phyloP scores from a whole-genome alignment of 2,888 invertebrate genomes.

The Amphipyra berbera region DNA sequence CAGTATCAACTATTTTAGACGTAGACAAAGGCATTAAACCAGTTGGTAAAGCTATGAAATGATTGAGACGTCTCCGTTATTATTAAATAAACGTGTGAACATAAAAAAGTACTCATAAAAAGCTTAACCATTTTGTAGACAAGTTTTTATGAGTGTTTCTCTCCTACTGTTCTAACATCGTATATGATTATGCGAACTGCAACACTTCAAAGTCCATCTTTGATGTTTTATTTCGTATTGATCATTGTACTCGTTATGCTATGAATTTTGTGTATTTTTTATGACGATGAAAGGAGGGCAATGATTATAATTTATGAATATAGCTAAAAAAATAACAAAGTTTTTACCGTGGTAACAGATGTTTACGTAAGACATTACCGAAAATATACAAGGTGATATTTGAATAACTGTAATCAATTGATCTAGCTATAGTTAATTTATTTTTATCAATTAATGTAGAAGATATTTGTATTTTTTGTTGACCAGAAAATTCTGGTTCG shows the following conservation, averaged over 20 bases:
- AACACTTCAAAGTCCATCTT: conserved; percentile 1
- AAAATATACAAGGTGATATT: too few relatives aligned
- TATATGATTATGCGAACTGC: neutral
- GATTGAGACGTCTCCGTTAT: neutral
- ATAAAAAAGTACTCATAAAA: neutral
- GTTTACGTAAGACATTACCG: too few relatives aligned
- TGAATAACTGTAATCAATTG: too few relatives aligned
- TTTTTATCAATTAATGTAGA: too few relatives aligned
- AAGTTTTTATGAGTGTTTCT: neutral
- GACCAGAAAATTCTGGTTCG: too few relatives aligned
- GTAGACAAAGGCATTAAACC: too few relatives aligned
- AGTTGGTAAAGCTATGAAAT: neutral
- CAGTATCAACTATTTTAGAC: too few relatives aligned
- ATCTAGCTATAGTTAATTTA: too few relatives aligned
- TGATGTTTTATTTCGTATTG: conserved; percentile 1
- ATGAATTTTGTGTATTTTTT: neutral
- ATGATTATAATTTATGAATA: too few relatives aligned
- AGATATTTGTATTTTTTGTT: too few relatives aligned
- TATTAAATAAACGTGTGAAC: neutral
- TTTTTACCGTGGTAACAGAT: too few relatives aligned
- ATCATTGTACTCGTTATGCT: neutral
- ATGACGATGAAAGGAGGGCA: neutral
- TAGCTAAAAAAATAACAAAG: too few relatives aligned
- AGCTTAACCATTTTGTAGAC: neutral
- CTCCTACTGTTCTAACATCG: neutral